phyloP scores from a whole-genome alignment of 2,797 vertebrate genomes.

The Avahi laniger region DNA sequence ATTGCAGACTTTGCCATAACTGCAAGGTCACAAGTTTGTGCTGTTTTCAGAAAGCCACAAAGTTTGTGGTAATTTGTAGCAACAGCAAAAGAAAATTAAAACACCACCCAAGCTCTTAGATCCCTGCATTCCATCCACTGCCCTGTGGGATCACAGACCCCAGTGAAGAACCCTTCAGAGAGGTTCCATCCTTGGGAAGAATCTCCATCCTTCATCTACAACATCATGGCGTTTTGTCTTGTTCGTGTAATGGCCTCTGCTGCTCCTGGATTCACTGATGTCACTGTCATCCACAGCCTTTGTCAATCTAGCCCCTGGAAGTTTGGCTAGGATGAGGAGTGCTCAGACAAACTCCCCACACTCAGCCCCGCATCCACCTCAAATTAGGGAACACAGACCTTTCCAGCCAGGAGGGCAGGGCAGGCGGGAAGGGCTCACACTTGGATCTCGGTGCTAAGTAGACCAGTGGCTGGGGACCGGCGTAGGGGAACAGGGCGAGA shows the following conservation, averaged over 20 bases:
- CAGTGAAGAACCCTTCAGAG: neutral
- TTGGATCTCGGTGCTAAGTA: neutral
- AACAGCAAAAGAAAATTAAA: neutral
- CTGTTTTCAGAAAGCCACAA: neutral
- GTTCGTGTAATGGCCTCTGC: neutral
- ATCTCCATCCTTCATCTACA: neutral
- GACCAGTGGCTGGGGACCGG: rapidly evolving
- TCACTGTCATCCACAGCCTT: neutral
- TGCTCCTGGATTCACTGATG: neutral
- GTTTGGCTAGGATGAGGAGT: neutral
- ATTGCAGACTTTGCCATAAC: neutral
- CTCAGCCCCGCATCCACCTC: neutral
- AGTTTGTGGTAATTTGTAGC: neutral
- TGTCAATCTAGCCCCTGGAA: neutral
- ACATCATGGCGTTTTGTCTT: neutral
- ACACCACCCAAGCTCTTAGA: neutral
- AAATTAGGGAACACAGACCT: neutral
- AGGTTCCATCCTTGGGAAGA: neutral
- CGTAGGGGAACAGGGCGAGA: neutral
- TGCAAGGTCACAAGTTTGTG: neutral
- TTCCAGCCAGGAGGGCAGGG: neutral
- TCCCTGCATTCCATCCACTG: no score
- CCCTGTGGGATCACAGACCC: neutral
- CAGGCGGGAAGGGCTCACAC: neutral
- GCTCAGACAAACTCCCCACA: neutral